Conservation (phyloP, 2,113 vertebrate genomes). For the Calyptommatus sinebrachiatus region DNA sequence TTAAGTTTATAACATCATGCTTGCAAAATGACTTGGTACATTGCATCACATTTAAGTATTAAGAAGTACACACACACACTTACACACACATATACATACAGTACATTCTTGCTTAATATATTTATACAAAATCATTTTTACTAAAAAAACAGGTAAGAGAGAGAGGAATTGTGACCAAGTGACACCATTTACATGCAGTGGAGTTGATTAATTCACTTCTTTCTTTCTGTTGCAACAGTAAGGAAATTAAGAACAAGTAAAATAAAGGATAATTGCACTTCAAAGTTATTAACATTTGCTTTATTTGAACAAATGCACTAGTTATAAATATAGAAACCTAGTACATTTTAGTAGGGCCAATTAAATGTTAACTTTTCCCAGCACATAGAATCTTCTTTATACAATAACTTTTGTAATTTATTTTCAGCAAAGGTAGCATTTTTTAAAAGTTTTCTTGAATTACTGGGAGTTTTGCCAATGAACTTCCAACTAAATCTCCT, state of each 20-base stretch:
- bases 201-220: conserved; percentile 26
- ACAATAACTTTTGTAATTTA: not conserved
- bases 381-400: conserved; percentile 6
- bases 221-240: conserved; percentile 17
- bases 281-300: conserved; percentile 23
- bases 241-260: conserved; percentile 16
- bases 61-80: not conserved
- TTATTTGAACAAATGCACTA: conserved; percentile 12
- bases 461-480: not conserved
- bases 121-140: conserved; percentile 1
- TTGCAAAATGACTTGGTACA: not conserved
- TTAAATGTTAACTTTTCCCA: conserved; percentile 25
- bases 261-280: conserved; percentile 25
- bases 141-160: not conserved
- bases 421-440: conserved; percentile 8
- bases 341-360: conserved; percentile 20
- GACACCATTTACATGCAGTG: conserved; percentile 24
- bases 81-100: not conserved
- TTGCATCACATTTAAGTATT: not conserved
- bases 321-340: conserved; percentile 22
- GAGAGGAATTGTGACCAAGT: conserved; percentile 11
- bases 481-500: conserved; percentile 1
- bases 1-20: not conserved
- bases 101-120: conserved; percentile 1
- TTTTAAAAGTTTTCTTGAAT: conserved; percentile 2